Percentiles rank a stretch among this genome's conserved stretches.
phyloP scores from a whole-genome alignment of 2,113 vertebrate species.

The Cephalopterus ornatus region DNA sequence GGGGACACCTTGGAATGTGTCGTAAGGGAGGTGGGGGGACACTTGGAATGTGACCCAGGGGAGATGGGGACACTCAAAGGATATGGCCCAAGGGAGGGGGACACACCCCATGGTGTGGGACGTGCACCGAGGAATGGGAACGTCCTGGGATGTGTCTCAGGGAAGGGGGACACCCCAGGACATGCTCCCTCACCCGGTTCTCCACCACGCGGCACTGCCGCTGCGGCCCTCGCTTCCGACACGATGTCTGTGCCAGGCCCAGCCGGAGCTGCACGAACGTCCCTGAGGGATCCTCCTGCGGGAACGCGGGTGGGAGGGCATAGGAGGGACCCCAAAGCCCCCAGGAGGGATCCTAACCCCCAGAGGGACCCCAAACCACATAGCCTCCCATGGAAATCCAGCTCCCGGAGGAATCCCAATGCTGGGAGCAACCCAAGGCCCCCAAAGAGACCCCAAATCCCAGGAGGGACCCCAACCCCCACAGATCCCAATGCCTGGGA shows the following conservation, averaged over 20 bases:
- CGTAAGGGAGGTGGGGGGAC: background rate
- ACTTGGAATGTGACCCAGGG: background rate
- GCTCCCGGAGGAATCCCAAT: fast-evolving
- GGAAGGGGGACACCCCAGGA: background rate
- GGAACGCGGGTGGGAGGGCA: fast-evolving
- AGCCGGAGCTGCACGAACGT: background rate
- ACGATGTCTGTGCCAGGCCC: background rate
- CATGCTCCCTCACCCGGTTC: background rate
- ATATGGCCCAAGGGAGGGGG: background rate
- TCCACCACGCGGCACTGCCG: background rate
- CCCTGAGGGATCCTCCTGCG: background rate
- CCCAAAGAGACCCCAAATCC: background rate
- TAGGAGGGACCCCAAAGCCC: background rate
- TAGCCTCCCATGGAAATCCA: background rate
- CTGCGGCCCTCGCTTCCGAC: background rate
- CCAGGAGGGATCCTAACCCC: background rate
- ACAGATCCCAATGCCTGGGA: background rate
- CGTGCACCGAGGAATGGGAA: background rate
- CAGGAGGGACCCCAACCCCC: background rate
- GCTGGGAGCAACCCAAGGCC: background rate
- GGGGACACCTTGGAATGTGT: background rate
- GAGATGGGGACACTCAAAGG: background rate
- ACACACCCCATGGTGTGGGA: background rate
- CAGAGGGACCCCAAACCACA: background rate
- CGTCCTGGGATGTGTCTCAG: background rate